Percentiles rank a stretch among this genome's conserved stretches.
phyloP scores from a whole-genome alignment of 2,797 vertebrate genomes.

The Diplodus sargus region DNA sequence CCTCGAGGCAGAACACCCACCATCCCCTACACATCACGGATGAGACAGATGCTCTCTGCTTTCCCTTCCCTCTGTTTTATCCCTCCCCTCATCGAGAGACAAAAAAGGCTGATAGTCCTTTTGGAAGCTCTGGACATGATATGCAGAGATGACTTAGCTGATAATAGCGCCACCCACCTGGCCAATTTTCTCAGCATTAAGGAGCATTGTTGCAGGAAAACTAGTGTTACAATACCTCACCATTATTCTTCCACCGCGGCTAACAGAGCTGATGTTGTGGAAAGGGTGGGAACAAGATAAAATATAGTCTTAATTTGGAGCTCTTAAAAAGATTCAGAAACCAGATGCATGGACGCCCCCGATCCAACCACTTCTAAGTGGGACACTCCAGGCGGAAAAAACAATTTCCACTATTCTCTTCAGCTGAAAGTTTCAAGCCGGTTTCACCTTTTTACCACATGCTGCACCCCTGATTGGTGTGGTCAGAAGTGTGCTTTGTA shows the following conservation, averaged over 20 bases:
- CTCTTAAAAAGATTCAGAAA: neutral
- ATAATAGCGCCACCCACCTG: conserved; percentile 47
- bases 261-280: too few relatives aligned
- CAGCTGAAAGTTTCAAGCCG: neutral
- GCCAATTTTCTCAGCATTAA: conserved; percentile 27
- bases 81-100: conserved; percentile 21
- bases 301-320: conserved; percentile 17
- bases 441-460: neutral
- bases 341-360: neutral
- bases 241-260: neutral
- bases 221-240: neutral
- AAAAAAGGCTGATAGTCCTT: conserved; percentile 20
- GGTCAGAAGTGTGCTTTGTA: neutral
- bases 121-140: conserved; percentile 14
- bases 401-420: neutral
- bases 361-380: neutral
- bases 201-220: conserved; percentile 8
- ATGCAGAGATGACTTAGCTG: conserved; percentile 53
- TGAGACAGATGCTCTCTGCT: conserved; percentile 45
- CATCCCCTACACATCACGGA: conserved; percentile 13
- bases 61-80: conserved; percentile 39
- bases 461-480: neutral
- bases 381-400: neutral
- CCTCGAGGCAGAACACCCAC: conserved; percentile 53
- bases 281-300: neutral